Evolutionary conservation across 64 coral and sea anemone species (phyloP).

Genomic region (Pocillopora damicornis): DNA sequence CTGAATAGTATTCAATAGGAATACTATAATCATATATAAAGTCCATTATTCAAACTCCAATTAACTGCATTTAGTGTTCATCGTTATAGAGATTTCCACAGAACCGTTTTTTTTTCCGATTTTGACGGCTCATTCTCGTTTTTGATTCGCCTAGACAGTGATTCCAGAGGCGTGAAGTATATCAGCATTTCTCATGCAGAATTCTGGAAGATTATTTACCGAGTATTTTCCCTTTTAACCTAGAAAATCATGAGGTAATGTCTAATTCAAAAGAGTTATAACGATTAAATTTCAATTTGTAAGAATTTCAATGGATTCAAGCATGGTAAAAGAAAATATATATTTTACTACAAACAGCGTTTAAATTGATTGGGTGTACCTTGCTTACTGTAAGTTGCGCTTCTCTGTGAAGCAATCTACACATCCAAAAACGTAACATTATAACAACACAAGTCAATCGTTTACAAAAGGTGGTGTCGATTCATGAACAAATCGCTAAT

Average conservation of each 20-base stretch:
- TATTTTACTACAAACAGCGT: too few species aligned
- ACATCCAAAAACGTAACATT: background rate
- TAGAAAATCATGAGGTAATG: background rate
- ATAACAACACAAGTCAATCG: constrained; percentile 3
- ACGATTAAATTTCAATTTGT: constrained; percentile 15
- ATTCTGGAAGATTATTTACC: background rate
- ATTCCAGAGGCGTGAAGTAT: background rate
- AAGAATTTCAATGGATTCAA: background rate
- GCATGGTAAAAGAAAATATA: background rate
- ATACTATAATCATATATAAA: constrained; percentile 22
- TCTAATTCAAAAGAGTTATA: constrained; percentile 19
- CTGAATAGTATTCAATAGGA: constrained; percentile 20
- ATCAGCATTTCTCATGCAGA: background rate
- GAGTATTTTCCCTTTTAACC: background rate
- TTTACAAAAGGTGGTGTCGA: constrained; percentile 11
- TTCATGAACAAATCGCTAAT: constrained; percentile 12
- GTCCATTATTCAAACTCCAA: constrained; percentile 15
- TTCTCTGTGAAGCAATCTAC: constrained; percentile 12
- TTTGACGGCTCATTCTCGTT: background rate
- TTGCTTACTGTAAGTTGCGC: background rate
- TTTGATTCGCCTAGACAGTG: background rate
- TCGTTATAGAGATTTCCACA: background rate
- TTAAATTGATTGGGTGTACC: too few species aligned
- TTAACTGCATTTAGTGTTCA: background rate
- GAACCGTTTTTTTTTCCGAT: background rate